Evolutionary conservation across 2,888 invertebrate genomes (phyloP).

Genomic region (Hybos culiciformis): DNA sequence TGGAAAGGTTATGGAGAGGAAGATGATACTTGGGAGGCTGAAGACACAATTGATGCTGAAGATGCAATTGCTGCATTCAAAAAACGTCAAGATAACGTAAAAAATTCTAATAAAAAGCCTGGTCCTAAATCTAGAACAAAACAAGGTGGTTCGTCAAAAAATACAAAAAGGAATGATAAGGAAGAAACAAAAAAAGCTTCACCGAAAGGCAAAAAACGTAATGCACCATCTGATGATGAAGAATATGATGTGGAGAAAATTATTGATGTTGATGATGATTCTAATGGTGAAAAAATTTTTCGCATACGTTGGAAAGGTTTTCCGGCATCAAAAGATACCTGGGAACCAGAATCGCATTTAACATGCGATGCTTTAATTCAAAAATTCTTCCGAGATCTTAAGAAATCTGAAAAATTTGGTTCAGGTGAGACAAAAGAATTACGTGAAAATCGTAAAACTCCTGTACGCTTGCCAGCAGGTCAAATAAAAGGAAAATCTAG

Average conservation of each 20-base stretch:
- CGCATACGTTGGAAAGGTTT: conserved; percentile 77
- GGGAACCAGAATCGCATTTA: conserved; percentile 71
- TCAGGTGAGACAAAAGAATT: no score
- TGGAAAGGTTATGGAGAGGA: conserved; percentile 64
- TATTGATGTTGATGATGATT: conserved; percentile 56
- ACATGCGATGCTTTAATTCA: conserved; percentile 59
- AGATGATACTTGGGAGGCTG: conserved; percentile 64
- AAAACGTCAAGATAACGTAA: conserved; percentile 14
- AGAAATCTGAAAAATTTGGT: conserved; percentile 19
- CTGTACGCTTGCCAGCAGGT: no score
- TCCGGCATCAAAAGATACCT: conserved; percentile 53
- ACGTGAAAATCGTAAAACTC: conserved; percentile 50
- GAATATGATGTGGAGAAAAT: conserved; percentile 52
- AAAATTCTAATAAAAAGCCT: background rate
- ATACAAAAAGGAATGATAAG: conserved; percentile 2
- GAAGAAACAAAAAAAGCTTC: conserved; percentile 8
- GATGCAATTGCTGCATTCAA: conserved; percentile 47
- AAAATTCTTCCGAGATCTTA: conserved; percentile 54
- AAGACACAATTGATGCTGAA: conserved; percentile 53
- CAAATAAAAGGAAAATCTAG: no score
- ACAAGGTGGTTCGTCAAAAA: background rate
- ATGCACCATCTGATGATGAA: no score
- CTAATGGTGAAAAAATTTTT: conserved; percentile 61
- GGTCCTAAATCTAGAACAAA: background rate
- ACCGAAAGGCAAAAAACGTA: no score